Base-by-base conservation (phyloP, 92 coral and sea anemone genomes). In the Phenganax marumi region DNA sequence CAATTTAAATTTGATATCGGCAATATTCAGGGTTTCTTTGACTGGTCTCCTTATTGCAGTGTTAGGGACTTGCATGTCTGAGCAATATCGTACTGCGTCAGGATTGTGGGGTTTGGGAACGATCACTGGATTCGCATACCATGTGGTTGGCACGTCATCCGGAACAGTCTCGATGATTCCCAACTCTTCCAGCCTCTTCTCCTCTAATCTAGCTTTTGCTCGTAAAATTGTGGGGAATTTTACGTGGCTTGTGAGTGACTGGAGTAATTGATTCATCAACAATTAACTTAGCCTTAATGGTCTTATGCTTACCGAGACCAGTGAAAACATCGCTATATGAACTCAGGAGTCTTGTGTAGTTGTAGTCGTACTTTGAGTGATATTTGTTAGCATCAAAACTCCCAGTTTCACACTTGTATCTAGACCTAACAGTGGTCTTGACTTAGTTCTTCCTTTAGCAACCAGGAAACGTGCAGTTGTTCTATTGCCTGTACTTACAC, bases 41-140 rank as follows among this genome's bases (percentile, higher is more conserved):
- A 75, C 76, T 1, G 87, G 68, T 57, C 77, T 73, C 16, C 26
- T 72, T 39, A 84, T 85, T 26, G 88, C 88, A 10, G 76, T 85
- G 52, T 80, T 79, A 8, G 81, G 85, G 24, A 71, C 85, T 78
- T 85, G 65, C 75, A 70, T 80, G 49, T 79, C 85, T 8, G 88
- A 71, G 26, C 88, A 80, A 71, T 78, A 79, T 1, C 81, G 23
- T 13, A 71, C 80, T 13, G 80, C 73, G 18, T 86, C 86, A 2
- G 83, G 78, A 56, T 74, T 81, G 33, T 69, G 86, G 43, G 83
- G 84, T 23, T 86, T 81, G 0, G 84, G 86, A 8, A 84, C 86
- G 39, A 86, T 54, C 52, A 86, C 86, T 22, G 80, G 89, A 55
- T 86, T 81, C 10, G 86, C 75, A 56, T 78, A 86, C 89, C 89